A percentile compares a stretch with the other conserved stretches of the same genome.
Evolutionary conservation across 2,888 invertebrate species (phyloP).

Genomic region (Petrophora chlorosata): DNA sequence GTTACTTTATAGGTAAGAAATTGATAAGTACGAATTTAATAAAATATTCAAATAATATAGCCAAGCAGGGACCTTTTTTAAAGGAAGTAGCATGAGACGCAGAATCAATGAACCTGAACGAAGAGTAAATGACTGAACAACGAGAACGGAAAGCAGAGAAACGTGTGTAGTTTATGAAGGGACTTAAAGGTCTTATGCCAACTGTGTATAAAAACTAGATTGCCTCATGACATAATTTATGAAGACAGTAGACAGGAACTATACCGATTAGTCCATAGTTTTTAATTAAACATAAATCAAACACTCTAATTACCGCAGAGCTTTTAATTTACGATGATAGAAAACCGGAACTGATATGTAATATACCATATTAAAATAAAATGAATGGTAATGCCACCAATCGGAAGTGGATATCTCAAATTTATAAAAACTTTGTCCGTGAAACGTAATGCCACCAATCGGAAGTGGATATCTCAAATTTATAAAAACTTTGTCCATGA

Average conservation of each 20-base stretch:
- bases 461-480: constrained; percentile 32
- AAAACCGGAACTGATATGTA: constrained; percentile 35
- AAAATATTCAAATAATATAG: no score
- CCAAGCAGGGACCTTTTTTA: no score
- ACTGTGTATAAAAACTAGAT: neutral
- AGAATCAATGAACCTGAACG: no score
- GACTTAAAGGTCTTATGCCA: neutral
- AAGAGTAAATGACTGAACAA: no score
- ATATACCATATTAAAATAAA: constrained; percentile 28
- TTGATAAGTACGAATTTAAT: neutral
- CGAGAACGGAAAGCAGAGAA: no score
- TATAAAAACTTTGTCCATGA: constrained; percentile 22
- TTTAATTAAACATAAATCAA: constrained; percentile 21
- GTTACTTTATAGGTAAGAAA: neutral
- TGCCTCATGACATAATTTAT: constrained; percentile 10
- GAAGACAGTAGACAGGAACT: constrained; percentile 13
- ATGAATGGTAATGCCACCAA: constrained; percentile 30
- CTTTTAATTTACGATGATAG: constrained; percentile 23
- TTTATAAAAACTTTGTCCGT: no score
- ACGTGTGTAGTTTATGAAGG: no score
- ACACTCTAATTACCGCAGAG: constrained; percentile 18
- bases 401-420: constrained; percentile 33
- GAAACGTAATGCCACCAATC: constrained; percentile 31
- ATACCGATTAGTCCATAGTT: constrained; percentile 2
- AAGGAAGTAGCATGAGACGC: no score